Evolutionary conservation across 2,888 invertebrate genomes (phyloP).

Genomic region (Nipponacmea schrenckii): DNA sequence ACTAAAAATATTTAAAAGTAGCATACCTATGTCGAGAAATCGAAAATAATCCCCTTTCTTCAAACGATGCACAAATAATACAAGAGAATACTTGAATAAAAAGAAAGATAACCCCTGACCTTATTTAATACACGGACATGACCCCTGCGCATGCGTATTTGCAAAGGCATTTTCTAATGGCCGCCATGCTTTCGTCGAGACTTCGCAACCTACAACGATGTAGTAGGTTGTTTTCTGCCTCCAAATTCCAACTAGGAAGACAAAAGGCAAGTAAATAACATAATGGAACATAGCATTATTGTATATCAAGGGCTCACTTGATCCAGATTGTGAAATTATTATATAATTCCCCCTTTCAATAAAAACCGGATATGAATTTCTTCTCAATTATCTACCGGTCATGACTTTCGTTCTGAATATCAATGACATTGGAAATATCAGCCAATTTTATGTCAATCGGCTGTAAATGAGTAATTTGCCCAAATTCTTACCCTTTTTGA

Average conservation of each 20-base stretch:
- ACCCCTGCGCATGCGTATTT: constrained; percentile 33
- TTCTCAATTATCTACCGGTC: neutral
- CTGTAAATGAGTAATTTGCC: too few relatives aligned
- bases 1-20: too few relatives aligned
- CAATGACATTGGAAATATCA: neutral
- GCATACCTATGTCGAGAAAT: too few relatives aligned
- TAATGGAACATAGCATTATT: too few relatives aligned
- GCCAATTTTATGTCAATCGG: too few relatives aligned
- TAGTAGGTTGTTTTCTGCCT: constrained; percentile 43
- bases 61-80: too few relatives aligned
- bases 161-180: constrained; percentile 20
- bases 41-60: too few relatives aligned
- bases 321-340: too few relatives aligned
- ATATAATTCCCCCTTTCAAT: neutral
- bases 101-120: neutral
- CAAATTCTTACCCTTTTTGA: too few relatives aligned
- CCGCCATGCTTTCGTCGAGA: constrained; percentile 40
- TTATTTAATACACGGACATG: neutral
- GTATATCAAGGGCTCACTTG: too few relatives aligned
- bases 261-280: constrained; percentile 35
- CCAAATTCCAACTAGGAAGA: constrained; percentile 29
- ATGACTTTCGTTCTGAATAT: neutral
- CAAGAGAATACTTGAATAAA: neutral
- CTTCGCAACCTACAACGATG: constrained; percentile 46
- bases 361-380: neutral